Base-by-base conservation (phyloP, 1,140 invertebrate species). In the Sinonovacula constricta region DNA sequence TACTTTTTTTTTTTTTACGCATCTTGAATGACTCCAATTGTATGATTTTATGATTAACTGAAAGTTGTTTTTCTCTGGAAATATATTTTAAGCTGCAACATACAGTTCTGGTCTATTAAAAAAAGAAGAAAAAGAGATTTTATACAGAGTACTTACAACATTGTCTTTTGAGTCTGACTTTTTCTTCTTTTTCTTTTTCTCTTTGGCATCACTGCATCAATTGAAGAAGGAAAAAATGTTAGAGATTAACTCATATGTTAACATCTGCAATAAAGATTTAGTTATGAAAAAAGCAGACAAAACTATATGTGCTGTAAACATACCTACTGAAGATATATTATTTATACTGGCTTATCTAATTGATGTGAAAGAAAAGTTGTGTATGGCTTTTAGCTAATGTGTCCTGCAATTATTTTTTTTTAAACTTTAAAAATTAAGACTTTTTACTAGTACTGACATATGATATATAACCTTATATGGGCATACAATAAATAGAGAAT, bases 181-280 rank as follows among this genome's bases (percentile, higher is more conserved):
- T 59, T 84, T 86, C 33, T 82, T 75, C 76, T 83, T 86, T 56
- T 85, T 88, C 76, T 87, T 88, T 80, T 86, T 87, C 75, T 83
- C 84, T 60, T 80, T 85, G 53, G 83, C 83, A 70, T 86, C 85
- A 59, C 84, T 87, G 66, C 26, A 81, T 79, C 56, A 39, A 57
- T 10, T 33, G 10, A 31, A 15, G 31, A 15, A n/a, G 18, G 18
- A 1, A 3, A 18, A 57, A 49, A 56, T 54, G 45, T 45, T 12
- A 49, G n/a, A n/a, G n/a, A n/a, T n/a, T n/a, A n/a, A n/a, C n/a
- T n/a, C n/a, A n/a, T n/a, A n/a, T n/a, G n/a, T n/a, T n/a, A n/a
- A n/a, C n/a, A n/a, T n/a, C n/a, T n/a, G n/a, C n/a, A n/a, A n/a
- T n/a, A n/a, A n/a, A n/a, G n/a, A n/a, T n/a, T 33, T 33, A 3